Evolutionary conservation across 2,113 vertebrate genomes (phyloP), one percentile per base, ranked within the genome.

Genomic region (Chaenocephalus aceratus): DNA sequence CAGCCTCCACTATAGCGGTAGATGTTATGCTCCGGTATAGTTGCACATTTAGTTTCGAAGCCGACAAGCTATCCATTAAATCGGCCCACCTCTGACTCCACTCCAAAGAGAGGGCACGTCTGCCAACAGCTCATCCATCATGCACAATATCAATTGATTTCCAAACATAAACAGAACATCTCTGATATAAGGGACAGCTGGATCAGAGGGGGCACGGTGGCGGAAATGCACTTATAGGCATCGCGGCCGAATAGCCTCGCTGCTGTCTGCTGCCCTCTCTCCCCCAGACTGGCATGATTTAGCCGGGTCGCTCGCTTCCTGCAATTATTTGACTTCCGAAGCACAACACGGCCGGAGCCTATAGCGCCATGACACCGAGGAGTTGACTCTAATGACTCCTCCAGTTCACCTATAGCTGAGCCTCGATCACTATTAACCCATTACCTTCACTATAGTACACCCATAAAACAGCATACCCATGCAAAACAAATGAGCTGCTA

Each of bases 111-210:
- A 71, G 90, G 94, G 93, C 93, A 90, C 72, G 90, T 93, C 95
- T 94, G 91, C 93, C 93, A 93, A 51, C 73, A 84, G 93, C 91
- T 92, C 90, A 94, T 94, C 90, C 91, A 95, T 96, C 96, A 96
- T 93, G 67, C 1, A 3, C 89, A 93, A 94, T 94, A 96, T 94
- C 95, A 83, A 91, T 86, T 90, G 93, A 94, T 92, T 94, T 92
- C 92, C 94, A 92, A 93, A 94, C 93, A 78, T 90, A 95, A 95
- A 95, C 95, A 95, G 93, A 93, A 86, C 92, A 93, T 94, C 93
- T 96, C 89, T 94, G 95, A 86, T 93, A 94, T 83, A 93, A 92
- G 92, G 92, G 94, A 93, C 90, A 94, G 93, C 86, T 74, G 94
- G 89, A 92, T 88, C 84, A 76, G 60, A 56, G 76, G 82, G 88